Conservation (phyloP, 2,113 vertebrate genomes). For the Cheilinus undulatus region DNA sequence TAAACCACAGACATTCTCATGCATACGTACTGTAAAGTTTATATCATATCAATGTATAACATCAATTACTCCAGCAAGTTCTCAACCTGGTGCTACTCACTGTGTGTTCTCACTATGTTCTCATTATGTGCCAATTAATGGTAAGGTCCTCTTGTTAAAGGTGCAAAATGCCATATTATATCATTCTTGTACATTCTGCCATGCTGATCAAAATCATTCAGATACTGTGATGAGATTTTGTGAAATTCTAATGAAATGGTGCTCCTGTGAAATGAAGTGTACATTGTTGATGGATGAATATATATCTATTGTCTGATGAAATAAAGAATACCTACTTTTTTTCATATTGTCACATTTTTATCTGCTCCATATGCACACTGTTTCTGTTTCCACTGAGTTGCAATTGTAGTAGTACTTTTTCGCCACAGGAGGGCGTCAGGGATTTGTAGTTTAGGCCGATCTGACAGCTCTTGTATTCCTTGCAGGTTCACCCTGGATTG, state of each 20-base stretch:
- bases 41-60: constrained; percentile 29
- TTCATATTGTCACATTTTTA: not conserved
- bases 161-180: constrained; percentile 35
- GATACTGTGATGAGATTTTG: constrained; percentile 49
- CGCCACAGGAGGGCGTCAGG: constrained; percentile 59
- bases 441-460: not conserved
- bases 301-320: constrained; percentile 28
- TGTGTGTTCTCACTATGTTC: constrained; percentile 52
- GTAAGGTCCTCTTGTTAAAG: constrained; percentile 35
- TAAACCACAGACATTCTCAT: constrained; percentile 14
- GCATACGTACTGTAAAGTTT: constrained; percentile 58
- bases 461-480: not conserved
- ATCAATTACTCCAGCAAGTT: constrained; percentile 55
- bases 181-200: constrained; percentile 53
- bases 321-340: constrained; percentile 57
- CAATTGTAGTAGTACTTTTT: not conserved
- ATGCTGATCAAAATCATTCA: constrained; percentile 54
- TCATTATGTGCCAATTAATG: constrained; percentile 69
- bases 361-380: too few species aligned
- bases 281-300: constrained; percentile 42
- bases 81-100: constrained; percentile 73
- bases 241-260: constrained; percentile 62
- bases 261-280: constrained; percentile 48
- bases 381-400: too few species aligned
- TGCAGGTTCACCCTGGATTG: not conserved